phyloP scores from a whole-genome alignment of 2,113 vertebrate genomes.

The Nesoenas mayeri region DNA sequence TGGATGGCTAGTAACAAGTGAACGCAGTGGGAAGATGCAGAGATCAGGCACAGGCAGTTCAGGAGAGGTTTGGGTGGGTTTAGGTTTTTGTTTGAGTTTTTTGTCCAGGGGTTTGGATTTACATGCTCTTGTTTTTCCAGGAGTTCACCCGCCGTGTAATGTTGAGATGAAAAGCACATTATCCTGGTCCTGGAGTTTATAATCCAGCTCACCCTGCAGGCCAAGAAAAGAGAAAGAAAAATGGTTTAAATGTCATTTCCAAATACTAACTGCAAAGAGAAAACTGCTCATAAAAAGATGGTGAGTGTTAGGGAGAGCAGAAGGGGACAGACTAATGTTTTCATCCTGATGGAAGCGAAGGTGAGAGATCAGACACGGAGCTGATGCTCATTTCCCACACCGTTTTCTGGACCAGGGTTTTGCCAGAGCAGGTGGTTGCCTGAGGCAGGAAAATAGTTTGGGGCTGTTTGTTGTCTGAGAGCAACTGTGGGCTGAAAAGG shows the following conservation, averaged over 20 bases:
- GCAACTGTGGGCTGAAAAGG: neutral
- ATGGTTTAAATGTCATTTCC: slow-evolving; percentile 38
- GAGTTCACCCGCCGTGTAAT: slow-evolving; percentile 89
- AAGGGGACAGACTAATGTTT: neutral
- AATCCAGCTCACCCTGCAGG: slow-evolving; percentile 91
- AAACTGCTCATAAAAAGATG: neutral
- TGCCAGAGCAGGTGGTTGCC: slow-evolving; percentile 28
- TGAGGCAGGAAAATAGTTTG: neutral
- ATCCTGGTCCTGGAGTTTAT: slow-evolving; percentile 92
- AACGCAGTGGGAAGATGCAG: neutral
- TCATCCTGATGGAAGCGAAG: neutral
- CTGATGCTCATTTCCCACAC: neutral
- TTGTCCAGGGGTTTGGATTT: neutral
- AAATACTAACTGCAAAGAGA: slow-evolving; percentile 34
- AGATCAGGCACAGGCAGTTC: slow-evolving; percentile 1
- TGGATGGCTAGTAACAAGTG: neutral
- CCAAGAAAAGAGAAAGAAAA: slow-evolving; percentile 6
- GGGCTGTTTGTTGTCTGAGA: slow-evolving; percentile 1
- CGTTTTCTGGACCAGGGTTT: neutral
- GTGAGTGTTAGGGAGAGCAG: slow-evolving; percentile 12
- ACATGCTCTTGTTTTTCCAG: slow-evolving; percentile 17
- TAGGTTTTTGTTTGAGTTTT: neutral
- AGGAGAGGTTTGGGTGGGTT: neutral
- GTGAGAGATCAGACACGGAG: neutral
- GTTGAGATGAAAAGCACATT: slow-evolving; percentile 96